phyloP scores from a whole-genome alignment of 2,113 vertebrate genomes.

The Monopterus albus region DNA sequence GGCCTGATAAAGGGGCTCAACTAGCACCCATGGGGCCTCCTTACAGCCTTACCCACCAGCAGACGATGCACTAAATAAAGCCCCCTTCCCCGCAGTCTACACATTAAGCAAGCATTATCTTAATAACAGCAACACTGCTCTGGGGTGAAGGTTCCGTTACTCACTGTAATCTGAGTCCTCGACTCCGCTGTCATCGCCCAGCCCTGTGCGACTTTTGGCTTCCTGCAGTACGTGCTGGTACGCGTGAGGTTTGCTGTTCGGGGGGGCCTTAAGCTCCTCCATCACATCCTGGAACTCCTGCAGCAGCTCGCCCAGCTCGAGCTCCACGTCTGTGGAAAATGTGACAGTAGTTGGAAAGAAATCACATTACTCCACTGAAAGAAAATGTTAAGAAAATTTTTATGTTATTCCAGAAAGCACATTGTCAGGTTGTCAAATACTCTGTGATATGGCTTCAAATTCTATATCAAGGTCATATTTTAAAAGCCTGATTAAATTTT shows the following conservation, averaged over 20 bases:
- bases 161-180: constrained; percentile 82
- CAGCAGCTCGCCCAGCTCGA: constrained; percentile 78
- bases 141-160: background rate
- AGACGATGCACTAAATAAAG: constrained; percentile 38
- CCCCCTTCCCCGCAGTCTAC: background rate
- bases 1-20: constrained; percentile 51
- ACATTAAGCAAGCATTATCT: constrained; percentile 6
- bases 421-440: background rate
- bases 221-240: constrained; percentile 68
- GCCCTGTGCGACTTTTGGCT: constrained; percentile 64
- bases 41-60: constrained; percentile 6
- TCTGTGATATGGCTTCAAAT: background rate
- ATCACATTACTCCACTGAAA: constrained; percentile 15
- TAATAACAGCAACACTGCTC: constrained; percentile 4
- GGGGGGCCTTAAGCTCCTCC: constrained; percentile 76
- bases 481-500: background rate
- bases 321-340: constrained; percentile 79
- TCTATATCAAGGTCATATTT: background rate
- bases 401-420: background rate
- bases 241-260: constrained; percentile 42
- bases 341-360: constrained; percentile 50
- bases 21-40: constrained; percentile 19
- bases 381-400: constrained; percentile 4
- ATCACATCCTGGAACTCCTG: constrained; percentile 84
- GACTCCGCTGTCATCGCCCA: constrained; percentile 73